Evolutionary conservation across 2,888 invertebrate species (phyloP), one percentile per base, ranked within the genome.

Genomic region (Apodemia hepburni): DNA sequence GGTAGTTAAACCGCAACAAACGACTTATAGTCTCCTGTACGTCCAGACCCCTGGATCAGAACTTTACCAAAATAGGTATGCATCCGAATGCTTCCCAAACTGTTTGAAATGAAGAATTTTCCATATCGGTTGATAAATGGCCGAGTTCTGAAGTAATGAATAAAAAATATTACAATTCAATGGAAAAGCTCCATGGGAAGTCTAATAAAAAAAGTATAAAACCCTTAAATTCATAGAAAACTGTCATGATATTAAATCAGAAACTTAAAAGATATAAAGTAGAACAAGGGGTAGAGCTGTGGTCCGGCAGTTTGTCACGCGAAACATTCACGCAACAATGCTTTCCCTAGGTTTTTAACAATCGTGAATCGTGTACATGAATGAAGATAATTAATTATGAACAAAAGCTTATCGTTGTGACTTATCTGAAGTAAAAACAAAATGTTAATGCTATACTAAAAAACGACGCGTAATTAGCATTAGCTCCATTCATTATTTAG

Each of bases 281-380:
- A 75, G 80, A 76, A 82, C 79, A 81, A 71, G 74, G 75, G 75
- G 77, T 76, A 76, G 38, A 74, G 75, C 68, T 71, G 72, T 62
- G 71, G 72, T 62, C 63, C 62, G 65, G 64, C 63, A 73, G 75
- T 75, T 79, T 76, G 82, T 81, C 85, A 87, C 84, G 85, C 85
- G 76, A 86, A 77, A 75, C 77, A 70, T 81, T 83, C 87, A 85
- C 82, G 85, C 81, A 75, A 82, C 75, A 71, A 74, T 79, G 79
- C 80, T 82, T 82, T 81, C 81, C 78, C 78, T 76, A 74, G 71
- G 75, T 80, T 83, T 81, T 81, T 77, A 71, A 74, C 74, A 75
- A 75, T 73, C 71, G 69, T 65, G 63, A 65, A 69, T 66, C 67
- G 69, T 61, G 67, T 69, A 76, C 77, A 77, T 79, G 75, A 84